Conservation (phyloP, 1,140 invertebrate genomes). For the Orius insidiosus region DNA sequence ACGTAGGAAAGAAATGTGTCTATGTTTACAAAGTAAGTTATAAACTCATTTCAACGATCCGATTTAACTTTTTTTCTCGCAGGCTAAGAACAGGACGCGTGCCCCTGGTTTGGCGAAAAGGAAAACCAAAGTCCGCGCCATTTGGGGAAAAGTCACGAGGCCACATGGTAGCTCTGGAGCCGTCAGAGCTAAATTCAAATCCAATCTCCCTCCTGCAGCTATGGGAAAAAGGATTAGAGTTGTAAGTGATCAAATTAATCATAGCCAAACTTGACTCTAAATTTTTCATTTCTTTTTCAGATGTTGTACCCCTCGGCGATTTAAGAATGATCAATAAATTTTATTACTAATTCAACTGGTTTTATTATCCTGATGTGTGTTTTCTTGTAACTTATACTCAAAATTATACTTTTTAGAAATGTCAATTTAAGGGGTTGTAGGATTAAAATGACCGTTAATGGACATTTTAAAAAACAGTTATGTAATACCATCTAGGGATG, state of each 20-base stretch:
- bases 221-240: constrained; percentile 96
- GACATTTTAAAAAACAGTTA: too few species aligned
- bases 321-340: constrained; percentile 24
- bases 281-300: constrained; percentile 34
- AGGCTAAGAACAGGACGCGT: constrained; percentile 74
- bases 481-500: too few species aligned
- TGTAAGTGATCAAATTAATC: constrained; percentile 45
- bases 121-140: constrained; percentile 82
- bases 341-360: too few species aligned
- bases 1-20: constrained; percentile 89
- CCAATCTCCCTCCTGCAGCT: constrained; percentile 87
- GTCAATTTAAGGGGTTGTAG: too few species aligned
- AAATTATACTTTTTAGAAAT: too few species aligned
- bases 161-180: constrained; percentile 92
- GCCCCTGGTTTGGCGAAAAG: constrained; percentile 61
- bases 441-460: too few species aligned
- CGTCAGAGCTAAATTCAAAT: constrained; percentile 91
- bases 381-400: too few species aligned
- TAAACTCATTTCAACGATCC: too few species aligned
- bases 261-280: neutral
- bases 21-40: constrained; percentile 84
- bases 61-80: too few species aligned
- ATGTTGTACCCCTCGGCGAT: constrained; percentile 50
- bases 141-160: constrained; percentile 97
- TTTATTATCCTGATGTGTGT: too few species aligned